Conservation (phyloP, 2,113 vertebrate genomes). For the Gavialis gangeticus region DNA sequence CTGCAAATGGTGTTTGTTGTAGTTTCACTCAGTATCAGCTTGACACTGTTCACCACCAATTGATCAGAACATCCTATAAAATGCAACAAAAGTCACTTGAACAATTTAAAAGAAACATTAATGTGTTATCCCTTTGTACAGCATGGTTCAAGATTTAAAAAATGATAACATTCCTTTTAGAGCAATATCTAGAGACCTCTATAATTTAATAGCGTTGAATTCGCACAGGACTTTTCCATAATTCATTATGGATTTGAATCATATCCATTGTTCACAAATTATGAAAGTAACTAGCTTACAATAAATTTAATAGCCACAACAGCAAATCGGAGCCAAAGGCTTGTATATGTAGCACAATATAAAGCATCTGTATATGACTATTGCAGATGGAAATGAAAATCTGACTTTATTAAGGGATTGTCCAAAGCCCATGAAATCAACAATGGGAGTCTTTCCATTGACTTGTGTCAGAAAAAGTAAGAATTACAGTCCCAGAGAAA, state of each 20-base stretch:
- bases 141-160: no score
- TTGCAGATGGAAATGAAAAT: not conserved
- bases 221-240: not conserved
- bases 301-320: not conserved
- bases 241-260: not conserved
- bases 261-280: not conserved
- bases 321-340: not conserved
- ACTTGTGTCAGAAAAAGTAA: not conserved
- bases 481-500: not conserved
- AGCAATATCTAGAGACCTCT: not conserved
- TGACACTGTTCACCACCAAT: not conserved
- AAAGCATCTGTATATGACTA: not conserved
- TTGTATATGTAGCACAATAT: not conserved
- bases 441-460: not conserved
- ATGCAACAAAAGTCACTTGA: no score
- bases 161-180: not conserved
- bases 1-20: fast-evolving
- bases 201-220: not conserved
- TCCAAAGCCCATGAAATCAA: fast-evolving
- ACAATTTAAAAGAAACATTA: no score
- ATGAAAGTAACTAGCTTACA: not conserved
- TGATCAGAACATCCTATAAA: not conserved
- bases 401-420: fast-evolving
- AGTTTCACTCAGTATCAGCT: not conserved
- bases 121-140: no score